Base-by-base conservation (phyloP, 2,888 invertebrate genomes). In the Ceramica pisi region DNA sequence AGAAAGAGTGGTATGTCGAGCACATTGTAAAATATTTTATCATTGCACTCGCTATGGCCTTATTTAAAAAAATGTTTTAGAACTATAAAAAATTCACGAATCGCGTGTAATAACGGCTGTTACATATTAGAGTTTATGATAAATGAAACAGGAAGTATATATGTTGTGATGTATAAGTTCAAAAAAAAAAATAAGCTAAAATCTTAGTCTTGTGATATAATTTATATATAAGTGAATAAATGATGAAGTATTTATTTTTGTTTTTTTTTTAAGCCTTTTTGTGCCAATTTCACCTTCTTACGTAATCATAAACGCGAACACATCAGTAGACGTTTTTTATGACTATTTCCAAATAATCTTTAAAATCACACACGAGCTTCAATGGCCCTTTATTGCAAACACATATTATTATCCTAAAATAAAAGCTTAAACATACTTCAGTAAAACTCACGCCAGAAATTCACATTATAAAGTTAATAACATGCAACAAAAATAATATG, bases 181-280 rank as follows among this genome's bases (percentile, higher is more conserved):
- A 95, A 95, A 94, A 94, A 63, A 38, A 59, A 94, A 93, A 92
- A 88, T 89, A 92, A 92, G 89, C 89, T 87, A 91, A 91, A 94
- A 93, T 91, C 88, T 94, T 95, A 94, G 95, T 95, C 95, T 95
- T 96, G 95, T 96, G 96, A 96, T 96, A 96, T 95, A 94, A 94
- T 95, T 94, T 95, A 95, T 94, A 92, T 92, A 93, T 93, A 95
- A 94, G 93, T 93, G 92, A 96, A 95, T 95, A 95, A 96, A 95
- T 92, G 92, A 95, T 93, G 92, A 94, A 95, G 93, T 95, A 96
- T 95, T 94, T 83, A 77, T 84, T 78, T 87, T 80, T 80, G 88
- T 90, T 88, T 86, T 82, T 75, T 78, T 71, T 67, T 67, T 66
- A 57, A 71, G n/a, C 9, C 8, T 23, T 0, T 0, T 10, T 41